phyloP scores from a whole-genome alignment of 2,797 vertebrate species.

The Huso huso region DNA sequence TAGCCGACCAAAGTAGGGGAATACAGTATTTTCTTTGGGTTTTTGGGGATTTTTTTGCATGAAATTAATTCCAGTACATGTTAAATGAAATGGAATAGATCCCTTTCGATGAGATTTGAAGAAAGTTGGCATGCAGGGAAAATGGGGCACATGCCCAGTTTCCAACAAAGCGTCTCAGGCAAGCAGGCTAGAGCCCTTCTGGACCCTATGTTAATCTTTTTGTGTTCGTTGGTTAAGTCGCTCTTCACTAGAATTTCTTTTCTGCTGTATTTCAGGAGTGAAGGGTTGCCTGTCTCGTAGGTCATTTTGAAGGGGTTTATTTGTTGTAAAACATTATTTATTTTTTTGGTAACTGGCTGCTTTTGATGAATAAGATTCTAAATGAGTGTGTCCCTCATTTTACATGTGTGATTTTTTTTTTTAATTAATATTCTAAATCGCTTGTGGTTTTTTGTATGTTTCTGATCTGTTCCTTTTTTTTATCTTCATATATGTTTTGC shows the following conservation, averaged over 20 bases:
- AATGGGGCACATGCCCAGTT: too few species aligned
- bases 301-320: slow-evolving; percentile 53
- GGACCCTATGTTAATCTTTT: slow-evolving; percentile 14
- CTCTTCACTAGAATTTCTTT: slow-evolving; percentile 47
- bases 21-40: too few species aligned
- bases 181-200: too few species aligned
- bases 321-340: slow-evolving; percentile 8
- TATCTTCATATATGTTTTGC: slow-evolving; percentile 21
- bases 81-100: too few species aligned
- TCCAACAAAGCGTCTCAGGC: too few species aligned
- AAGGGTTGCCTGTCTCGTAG: slow-evolving; percentile 55
- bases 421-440: not conserved
- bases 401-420: slow-evolving; percentile 4
- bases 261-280: slow-evolving; percentile 60
- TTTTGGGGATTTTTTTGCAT: too few species aligned
- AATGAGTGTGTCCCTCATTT: slow-evolving; percentile 5
- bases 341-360: slow-evolving; percentile 13
- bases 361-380: slow-evolving; percentile 1
- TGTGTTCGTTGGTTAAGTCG: slow-evolving; percentile 37
- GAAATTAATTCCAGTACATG: too few species aligned
- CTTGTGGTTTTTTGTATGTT: not conserved
- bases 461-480: slow-evolving; percentile 2
- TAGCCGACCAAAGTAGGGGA: too few species aligned
- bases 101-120: too few species aligned
- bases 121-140: too few species aligned